These are phyloP conservation scores for Dynastes grantii DNA, from an alignment of 2,888 invertebrate species.

Conservation along the genomic window DNA sequence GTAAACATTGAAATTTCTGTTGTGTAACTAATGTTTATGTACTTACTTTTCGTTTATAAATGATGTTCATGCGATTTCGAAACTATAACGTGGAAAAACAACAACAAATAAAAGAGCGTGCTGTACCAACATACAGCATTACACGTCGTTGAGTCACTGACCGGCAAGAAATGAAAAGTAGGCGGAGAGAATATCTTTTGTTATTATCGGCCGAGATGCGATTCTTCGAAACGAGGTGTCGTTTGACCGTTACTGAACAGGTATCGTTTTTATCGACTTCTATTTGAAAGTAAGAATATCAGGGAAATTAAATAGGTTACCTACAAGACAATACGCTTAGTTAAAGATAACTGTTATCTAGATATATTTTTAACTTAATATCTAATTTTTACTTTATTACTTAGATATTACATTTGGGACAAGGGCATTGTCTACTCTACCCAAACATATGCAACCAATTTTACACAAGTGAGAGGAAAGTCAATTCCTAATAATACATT, in stretches of 20 bases:
- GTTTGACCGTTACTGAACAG: conserved; percentile 9
- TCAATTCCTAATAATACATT: no score
- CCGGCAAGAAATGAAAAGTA: conserved; percentile 65
- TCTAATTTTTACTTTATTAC: no score
- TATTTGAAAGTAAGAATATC: neutral
- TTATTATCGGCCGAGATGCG: conserved; percentile 54
- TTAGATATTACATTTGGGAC: no score
- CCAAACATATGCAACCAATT: no score
- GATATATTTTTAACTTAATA: neutral
- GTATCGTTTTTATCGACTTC: conserved; percentile 24
- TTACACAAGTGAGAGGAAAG: no score
- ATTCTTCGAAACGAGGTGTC: conserved; percentile 11
- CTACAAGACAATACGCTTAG: no score
- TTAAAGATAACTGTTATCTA: neutral
- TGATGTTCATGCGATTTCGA: conserved; percentile 54
- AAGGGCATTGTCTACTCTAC: no score
- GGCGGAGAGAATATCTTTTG: conserved; percentile 59
- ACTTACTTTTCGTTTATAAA: conserved; percentile 58
- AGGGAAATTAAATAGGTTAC: neutral
- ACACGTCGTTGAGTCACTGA: conserved; percentile 72
- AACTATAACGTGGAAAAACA: conserved; percentile 54
- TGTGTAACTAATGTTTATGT: conserved; percentile 25
- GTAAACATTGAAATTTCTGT: conserved; percentile 4
- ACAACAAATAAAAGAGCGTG: conserved; percentile 59
- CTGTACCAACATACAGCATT: conserved; percentile 62